Evolutionary conservation across 1,140 invertebrate species (phyloP).

Genomic region (Hylaeus volcanicus): DNA sequence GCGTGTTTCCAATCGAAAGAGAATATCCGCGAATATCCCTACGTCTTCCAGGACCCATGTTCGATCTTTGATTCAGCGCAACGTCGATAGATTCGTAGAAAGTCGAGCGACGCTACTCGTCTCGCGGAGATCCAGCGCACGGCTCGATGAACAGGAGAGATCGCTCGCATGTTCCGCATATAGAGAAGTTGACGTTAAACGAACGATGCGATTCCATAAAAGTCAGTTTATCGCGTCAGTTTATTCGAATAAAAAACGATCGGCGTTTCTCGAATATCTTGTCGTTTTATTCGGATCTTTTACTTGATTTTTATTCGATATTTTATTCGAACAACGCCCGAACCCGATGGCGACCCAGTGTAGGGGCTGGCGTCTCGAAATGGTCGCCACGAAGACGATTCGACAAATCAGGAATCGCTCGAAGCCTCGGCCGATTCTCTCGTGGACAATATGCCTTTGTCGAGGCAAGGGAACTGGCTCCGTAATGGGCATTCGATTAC

Average conservation of each 20-base stretch:
- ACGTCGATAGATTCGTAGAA: not conserved
- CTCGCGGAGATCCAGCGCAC: not conserved
- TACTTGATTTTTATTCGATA: too few species aligned
- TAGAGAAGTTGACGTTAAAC: not conserved
- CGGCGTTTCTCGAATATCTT: constrained; percentile 46
- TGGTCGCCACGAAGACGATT: not conserved
- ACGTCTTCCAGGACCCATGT: not conserved
- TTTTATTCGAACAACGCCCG: not conserved
- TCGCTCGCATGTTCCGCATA: not conserved
- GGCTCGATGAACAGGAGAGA: not conserved
- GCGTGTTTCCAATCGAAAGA: too few species aligned
- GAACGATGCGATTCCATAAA: constrained; percentile 53
- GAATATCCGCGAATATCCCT: not conserved
- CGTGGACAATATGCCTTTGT: constrained; percentile 49
- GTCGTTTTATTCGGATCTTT: not conserved
- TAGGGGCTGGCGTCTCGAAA: constrained; percentile 1
- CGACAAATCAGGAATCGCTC: constrained; percentile 31
- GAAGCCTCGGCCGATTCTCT: constrained; percentile 11
- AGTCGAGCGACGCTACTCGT: not conserved
- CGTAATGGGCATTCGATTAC: constrained; percentile 20
- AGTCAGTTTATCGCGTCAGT: constrained; percentile 29
- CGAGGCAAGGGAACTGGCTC: not conserved
- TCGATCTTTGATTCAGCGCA: constrained; percentile 1
- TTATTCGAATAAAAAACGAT: constrained; percentile 66
- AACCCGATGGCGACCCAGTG: not conserved